phyloP scores from a whole-genome alignment of 2,797 vertebrate genomes.

The Eospalax fontanierii region DNA sequence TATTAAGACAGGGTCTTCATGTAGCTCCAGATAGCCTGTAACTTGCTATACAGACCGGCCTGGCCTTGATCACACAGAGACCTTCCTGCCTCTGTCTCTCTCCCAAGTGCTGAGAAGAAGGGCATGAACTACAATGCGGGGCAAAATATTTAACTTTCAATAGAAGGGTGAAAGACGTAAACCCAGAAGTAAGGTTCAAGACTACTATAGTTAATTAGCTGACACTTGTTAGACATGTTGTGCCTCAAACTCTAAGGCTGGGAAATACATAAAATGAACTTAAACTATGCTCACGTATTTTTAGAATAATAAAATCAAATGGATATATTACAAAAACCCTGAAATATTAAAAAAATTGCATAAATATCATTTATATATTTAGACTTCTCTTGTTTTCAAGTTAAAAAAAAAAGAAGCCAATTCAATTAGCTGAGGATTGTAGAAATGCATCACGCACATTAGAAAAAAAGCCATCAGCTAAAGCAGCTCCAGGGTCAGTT shows the following conservation, averaged over 20 bases:
- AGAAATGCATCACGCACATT: background rate
- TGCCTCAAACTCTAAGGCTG: background rate
- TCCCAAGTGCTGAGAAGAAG: too few relatives aligned
- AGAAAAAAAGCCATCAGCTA: background rate
- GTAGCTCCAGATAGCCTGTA: too few relatives aligned
- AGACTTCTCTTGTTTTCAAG: background rate
- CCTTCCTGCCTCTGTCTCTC: too few relatives aligned
- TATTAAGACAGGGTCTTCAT: too few relatives aligned
- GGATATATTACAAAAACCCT: background rate
- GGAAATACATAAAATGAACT: constrained; percentile 29
- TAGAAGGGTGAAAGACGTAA: background rate
- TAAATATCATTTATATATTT: background rate
- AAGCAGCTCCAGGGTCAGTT: background rate
- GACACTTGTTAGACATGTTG: constrained; percentile 13
- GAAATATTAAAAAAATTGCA: background rate
- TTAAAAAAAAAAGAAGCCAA: background rate
- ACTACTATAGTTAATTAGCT: background rate
- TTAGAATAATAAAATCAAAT: constrained; percentile 27
- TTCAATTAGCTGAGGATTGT: background rate
- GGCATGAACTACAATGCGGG: too few relatives aligned
- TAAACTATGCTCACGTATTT: constrained; percentile 10
- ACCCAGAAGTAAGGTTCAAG: background rate
- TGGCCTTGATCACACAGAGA: too few relatives aligned
- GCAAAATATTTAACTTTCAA: constrained; percentile 20
- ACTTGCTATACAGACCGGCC: too few relatives aligned